Evolutionary conservation across 2,888 invertebrate genomes (phyloP).

Genomic region (Drosophila borborema): DNA sequence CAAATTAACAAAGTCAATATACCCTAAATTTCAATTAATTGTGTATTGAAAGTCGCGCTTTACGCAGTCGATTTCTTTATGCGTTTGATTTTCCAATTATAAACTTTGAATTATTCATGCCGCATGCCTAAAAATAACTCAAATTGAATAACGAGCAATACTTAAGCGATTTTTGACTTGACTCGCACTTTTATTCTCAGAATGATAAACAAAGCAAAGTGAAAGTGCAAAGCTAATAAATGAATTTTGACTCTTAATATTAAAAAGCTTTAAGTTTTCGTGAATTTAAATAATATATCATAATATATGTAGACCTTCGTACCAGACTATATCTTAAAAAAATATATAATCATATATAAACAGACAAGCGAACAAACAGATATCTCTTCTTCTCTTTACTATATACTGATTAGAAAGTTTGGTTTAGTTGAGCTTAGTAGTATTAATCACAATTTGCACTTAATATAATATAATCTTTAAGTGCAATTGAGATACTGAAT

Average conservation of each 20-base stretch:
- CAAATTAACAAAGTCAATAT: not conserved
- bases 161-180: not conserved
- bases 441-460: not conserved
- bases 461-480: slow-evolving; percentile 2
- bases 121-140: slow-evolving; percentile 1
- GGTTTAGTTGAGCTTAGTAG: not conserved
- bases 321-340: not conserved
- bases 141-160: not conserved
- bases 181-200: not conserved
- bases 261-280: not conserved
- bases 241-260: not conserved
- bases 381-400: not conserved
- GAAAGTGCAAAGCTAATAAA: slow-evolving; percentile 1
- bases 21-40: not conserved
- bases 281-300: not conserved
- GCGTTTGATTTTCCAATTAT: slow-evolving; percentile 5
- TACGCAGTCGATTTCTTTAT: not conserved
- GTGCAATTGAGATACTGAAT: not conserved
- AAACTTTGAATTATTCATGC: slow-evolving; percentile 6
- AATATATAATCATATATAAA: not conserved
- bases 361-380: not conserved
- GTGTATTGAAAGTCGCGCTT: not conserved
- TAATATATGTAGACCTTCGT: not conserved
- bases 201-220: not conserved
- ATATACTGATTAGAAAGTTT: slow-evolving; percentile 2